phyloP scores from a whole-genome alignment of 2,113 vertebrate genomes.

The Boulengeromyrus knoepffleri region DNA sequence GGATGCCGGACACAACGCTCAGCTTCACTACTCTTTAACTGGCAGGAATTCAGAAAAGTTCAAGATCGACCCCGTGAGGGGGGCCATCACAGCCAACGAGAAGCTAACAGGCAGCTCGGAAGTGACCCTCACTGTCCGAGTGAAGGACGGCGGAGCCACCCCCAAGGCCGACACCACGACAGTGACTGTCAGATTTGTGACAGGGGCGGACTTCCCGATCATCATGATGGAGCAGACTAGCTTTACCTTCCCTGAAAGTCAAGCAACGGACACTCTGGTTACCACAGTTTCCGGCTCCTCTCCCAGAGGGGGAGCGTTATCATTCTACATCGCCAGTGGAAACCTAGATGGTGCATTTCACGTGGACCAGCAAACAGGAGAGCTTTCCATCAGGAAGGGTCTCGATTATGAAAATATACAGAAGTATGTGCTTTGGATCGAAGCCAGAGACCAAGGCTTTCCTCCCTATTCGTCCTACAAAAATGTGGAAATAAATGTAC shows the following conservation, averaged over 20 bases:
- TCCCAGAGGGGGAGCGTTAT: constrained; percentile 75
- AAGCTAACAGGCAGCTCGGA: constrained; percentile 70
- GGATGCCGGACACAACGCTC: constrained; percentile 77
- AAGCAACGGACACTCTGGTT: constrained; percentile 71
- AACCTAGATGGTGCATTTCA: constrained; percentile 84
- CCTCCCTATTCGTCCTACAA: constrained; percentile 93
- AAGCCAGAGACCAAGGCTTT: constrained; percentile 87
- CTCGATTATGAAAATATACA: constrained; percentile 87
- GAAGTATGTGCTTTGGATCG: constrained; percentile 87
- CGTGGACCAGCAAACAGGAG: constrained; percentile 84
- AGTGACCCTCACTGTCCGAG: constrained; percentile 84
- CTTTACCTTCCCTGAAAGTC: constrained; percentile 85
- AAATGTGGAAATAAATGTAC: constrained; percentile 74
- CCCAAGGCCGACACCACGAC: constrained; percentile 86
- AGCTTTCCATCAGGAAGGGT: constrained; percentile 68
- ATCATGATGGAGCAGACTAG: constrained; percentile 70
- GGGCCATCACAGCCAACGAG: constrained; percentile 78
- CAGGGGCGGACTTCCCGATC: constrained; percentile 77
- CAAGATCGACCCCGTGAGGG: constrained; percentile 79
- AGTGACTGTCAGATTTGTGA: constrained; percentile 84
- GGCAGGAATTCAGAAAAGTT: constrained; percentile 86
- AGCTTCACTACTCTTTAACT: constrained; percentile 84
- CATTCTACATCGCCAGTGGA: constrained; percentile 88
- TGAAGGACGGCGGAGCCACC: constrained; percentile 72
- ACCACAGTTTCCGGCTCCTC: constrained; percentile 77